A percentile compares a stretch with the other conserved stretches of the same genome.
Conservation (phyloP, 2,888 invertebrate species). For the Chirona hameri region DNA sequence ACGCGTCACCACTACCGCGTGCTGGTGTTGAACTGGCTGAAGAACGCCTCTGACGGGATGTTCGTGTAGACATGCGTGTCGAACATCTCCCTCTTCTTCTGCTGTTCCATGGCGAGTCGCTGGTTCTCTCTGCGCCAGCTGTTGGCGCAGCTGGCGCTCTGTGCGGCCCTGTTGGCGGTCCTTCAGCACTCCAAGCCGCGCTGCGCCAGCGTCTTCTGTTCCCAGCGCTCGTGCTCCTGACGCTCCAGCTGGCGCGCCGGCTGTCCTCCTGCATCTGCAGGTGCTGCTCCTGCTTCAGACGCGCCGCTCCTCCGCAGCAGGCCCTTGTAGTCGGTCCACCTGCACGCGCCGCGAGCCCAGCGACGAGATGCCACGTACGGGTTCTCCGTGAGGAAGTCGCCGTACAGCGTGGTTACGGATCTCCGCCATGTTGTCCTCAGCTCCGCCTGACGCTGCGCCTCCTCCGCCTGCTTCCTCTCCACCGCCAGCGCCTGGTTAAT, state of each 20-base stretch:
- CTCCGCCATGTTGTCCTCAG: background rate
- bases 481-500: constrained; percentile 14
- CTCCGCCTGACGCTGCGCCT: background rate
- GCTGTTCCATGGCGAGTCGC: background rate
- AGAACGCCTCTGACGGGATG: constrained; percentile 5
- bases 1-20: background rate
- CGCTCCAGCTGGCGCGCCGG: background rate
- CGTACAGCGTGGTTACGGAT: background rate
- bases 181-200: constrained; percentile 1
- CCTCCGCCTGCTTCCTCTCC: background rate
- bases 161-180: background rate
- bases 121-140: background rate
- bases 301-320: background rate
- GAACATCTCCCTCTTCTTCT: constrained; percentile 22
- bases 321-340: background rate
- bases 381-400: constrained; percentile 8
- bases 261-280: constrained; percentile 4
- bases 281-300: background rate
- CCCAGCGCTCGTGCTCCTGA: constrained; percentile 25
- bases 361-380: background rate
- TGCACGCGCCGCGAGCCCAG: constrained; percentile 14
- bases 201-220: constrained; percentile 8
- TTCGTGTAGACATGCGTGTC: background rate
- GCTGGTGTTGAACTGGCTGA: constrained; percentile 9
- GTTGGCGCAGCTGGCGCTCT: background rate